Evolutionary conservation across 2,797 vertebrate species (phyloP).

Genomic region (Thamnophis elegans): DNA sequence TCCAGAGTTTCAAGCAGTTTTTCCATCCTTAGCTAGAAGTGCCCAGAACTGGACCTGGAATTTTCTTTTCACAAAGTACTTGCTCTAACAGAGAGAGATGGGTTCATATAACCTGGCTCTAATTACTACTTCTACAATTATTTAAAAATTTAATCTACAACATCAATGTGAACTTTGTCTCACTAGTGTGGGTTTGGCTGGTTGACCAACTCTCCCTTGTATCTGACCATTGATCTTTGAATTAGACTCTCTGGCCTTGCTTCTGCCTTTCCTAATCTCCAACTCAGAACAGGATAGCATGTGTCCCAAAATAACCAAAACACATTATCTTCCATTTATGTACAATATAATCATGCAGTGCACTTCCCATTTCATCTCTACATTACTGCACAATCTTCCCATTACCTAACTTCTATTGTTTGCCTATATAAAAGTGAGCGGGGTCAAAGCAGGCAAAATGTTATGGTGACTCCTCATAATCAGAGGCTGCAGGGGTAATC

Average conservation of each 20-base stretch:
- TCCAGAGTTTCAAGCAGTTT: not conserved
- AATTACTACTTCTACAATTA: not conserved
- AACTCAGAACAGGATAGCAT: not conserved
- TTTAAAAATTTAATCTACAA: not conserved
- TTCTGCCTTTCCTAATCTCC: not conserved
- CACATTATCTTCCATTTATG: not conserved
- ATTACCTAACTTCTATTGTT: not conserved
- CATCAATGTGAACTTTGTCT: not conserved
- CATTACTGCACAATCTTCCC: not conserved
- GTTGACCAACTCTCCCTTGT: not conserved
- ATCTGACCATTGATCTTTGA: not conserved
- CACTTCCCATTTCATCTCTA: not conserved
- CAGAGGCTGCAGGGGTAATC: not conserved
- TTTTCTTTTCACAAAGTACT: not conserved
- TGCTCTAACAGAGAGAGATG: not conserved
- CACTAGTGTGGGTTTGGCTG: not conserved
- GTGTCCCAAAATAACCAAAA: not conserved
- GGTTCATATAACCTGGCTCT: not conserved
- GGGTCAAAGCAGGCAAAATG: not conserved
- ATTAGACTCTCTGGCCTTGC: not conserved
- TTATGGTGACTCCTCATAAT: not conserved
- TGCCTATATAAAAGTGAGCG: not conserved
- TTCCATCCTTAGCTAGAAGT: not conserved
- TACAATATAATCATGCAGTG: not conserved
- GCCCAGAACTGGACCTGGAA: not conserved